Conservation (phyloP, 1,140 invertebrate species). For the Drepana arcuata region DNA sequence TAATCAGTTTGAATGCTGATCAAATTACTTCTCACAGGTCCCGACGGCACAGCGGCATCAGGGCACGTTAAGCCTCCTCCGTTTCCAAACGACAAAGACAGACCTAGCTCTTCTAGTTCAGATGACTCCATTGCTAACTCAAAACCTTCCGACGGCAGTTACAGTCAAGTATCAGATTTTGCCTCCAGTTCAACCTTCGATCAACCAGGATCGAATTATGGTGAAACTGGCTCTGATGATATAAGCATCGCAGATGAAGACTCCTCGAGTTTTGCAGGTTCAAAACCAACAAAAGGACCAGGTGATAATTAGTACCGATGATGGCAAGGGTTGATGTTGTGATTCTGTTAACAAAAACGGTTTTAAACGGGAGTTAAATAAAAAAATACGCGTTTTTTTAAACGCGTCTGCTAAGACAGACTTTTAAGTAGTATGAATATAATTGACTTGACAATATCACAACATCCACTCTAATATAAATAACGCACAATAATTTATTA, state of each 20-base stretch:
- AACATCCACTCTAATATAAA: conserved; percentile 45
- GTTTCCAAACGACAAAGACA: conserved; percentile 38
- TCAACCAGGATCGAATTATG: too few relatives aligned
- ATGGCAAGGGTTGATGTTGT: conserved; percentile 54
- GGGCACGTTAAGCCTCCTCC: conserved; percentile 66
- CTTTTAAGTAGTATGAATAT: too few relatives aligned
- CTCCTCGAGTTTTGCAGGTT: conserved; percentile 28
- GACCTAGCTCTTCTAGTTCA: neutral
- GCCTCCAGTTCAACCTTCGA: too few relatives aligned
- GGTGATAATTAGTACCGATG: conserved; percentile 62
- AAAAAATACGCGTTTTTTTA: conserved; percentile 14
- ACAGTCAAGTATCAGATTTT: too few relatives aligned
- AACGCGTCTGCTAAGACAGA: too few relatives aligned
- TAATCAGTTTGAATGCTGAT: neutral
- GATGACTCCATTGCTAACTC: too few relatives aligned
- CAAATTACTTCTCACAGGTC: conserved; percentile 53
- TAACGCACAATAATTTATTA: too few relatives aligned
- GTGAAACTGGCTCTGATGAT: too few relatives aligned
- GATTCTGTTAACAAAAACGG: conserved; percentile 55
- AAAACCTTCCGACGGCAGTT: too few relatives aligned
- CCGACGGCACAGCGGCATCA: conserved; percentile 69
- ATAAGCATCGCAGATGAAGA: conserved; percentile 43
- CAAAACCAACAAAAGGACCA: conserved; percentile 56
- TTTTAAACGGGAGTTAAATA: conserved; percentile 4
- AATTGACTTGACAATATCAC: conserved; percentile 53